phyloP scores from a whole-genome alignment of 2,797 vertebrate species.

The Dicrostonyx torquatus region DNA sequence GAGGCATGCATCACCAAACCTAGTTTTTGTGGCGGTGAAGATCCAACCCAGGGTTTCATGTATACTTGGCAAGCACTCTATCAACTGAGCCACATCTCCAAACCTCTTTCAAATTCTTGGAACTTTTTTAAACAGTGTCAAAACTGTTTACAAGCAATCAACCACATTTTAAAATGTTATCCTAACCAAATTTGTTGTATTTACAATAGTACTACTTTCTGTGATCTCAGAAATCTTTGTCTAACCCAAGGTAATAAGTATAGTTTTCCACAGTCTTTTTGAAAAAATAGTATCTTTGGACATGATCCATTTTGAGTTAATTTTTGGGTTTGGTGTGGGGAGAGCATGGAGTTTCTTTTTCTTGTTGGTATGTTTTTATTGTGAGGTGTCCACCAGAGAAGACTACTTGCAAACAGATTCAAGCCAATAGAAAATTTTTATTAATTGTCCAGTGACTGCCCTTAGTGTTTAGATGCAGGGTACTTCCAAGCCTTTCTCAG shows the following conservation, averaged over 20 bases:
- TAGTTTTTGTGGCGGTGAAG: not conserved
- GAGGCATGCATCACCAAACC: not conserved
- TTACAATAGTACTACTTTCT: not conserved
- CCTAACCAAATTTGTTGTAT: not conserved
- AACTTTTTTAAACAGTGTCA: not conserved
- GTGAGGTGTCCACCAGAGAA: not conserved
- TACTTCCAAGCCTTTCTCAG: not conserved
- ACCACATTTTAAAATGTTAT: not conserved
- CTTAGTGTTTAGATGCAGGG: not conserved
- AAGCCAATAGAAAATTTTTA: not conserved
- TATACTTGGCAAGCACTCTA: not conserved
- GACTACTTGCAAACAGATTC: not conserved
- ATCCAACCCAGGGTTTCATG: not conserved
- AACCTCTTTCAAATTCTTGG: not conserved
- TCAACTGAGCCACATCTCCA: not conserved
- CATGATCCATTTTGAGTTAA: not conserved
- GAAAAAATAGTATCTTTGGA: constrained; percentile 6
- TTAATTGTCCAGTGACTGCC: not conserved
- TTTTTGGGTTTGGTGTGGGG: not conserved
- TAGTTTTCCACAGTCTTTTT: not conserved
- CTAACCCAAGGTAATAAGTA: not conserved
- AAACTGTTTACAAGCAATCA: not conserved
- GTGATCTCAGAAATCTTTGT: not conserved
- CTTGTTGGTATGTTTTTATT: not conserved
- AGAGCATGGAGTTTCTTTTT: not conserved